These are phyloP conservation scores for Sminthopsis crassicaudata DNA, from an alignment of 2,113 vertebrate species.

Conservation along the genomic window DNA sequence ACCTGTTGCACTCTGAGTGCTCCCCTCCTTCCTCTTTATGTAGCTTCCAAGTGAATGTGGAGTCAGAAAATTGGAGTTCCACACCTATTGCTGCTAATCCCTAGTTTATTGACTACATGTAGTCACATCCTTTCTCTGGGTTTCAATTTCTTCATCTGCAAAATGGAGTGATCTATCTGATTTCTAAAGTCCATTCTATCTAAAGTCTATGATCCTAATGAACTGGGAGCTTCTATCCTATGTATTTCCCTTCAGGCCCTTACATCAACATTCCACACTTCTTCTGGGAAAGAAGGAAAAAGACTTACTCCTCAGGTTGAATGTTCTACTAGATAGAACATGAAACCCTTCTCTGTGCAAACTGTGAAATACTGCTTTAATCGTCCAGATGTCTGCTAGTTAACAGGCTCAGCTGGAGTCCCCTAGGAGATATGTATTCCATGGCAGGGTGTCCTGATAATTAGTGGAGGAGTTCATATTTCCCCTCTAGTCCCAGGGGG, in stretches of 20 bases:
- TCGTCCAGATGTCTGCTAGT: slow-evolving; percentile 11
- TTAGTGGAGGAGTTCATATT: slow-evolving; percentile 3
- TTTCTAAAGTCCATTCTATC: neutral
- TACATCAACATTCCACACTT: neutral
- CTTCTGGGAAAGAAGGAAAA: neutral
- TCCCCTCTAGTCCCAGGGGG: slow-evolving; percentile 11
- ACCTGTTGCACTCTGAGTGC: neutral
- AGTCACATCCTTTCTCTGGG: neutral
- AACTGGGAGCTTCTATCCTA: neutral
- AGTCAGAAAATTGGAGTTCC: neutral
- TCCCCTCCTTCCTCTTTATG: neutral
- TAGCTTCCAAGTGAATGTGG: neutral
- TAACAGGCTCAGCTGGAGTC: slow-evolving; percentile 1
- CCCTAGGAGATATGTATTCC: neutral
- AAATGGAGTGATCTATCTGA: neutral
- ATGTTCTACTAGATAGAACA: slow-evolving; percentile 6
- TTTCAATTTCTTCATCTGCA: neutral
- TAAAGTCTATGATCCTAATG: neutral
- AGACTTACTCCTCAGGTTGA: neutral
- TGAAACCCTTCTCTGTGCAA: neutral
- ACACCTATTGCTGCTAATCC: neutral
- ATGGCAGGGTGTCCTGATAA: slow-evolving; percentile 6
- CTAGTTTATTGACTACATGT: neutral
- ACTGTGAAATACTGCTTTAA: slow-evolving; percentile 12
- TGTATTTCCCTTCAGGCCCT: neutral